Percentiles rank a stretch among this genome's conserved stretches.
These are phyloP conservation scores for Pogoniulus pusillus DNA, from an alignment of 2,797 vertebrate genomes.

Conservation along the genomic window DNA sequence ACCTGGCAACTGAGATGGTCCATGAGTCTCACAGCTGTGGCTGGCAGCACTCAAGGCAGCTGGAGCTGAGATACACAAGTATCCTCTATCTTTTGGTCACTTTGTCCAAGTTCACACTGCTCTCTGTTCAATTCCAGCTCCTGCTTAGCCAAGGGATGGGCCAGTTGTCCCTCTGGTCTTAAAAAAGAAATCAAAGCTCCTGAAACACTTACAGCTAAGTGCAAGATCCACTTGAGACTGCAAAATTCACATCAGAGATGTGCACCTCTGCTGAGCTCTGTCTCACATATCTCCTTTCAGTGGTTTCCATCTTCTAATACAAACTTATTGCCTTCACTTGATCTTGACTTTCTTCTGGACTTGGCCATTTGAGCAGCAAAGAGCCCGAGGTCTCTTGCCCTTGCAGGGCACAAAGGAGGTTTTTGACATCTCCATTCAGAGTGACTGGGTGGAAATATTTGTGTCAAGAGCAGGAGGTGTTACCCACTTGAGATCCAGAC, in stretches of 20 bases:
- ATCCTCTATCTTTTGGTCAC: conserved; percentile 32
- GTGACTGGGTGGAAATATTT: neutral
- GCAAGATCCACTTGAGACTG: neutral
- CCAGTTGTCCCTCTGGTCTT: neutral
- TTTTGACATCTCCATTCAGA: neutral
- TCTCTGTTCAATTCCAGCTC: neutral
- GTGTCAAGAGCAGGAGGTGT: neutral
- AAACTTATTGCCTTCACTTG: neutral
- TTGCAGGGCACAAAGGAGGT: neutral
- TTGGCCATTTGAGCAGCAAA: neutral
- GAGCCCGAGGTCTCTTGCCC: neutral
- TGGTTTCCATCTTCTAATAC: neutral
- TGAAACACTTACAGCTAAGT: neutral
- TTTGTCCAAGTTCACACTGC: conserved; percentile 46
- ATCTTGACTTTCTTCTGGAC: neutral
- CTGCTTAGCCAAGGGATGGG: neutral
- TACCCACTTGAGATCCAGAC: neutral
- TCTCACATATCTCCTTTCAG: neutral
- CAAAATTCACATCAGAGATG: neutral
- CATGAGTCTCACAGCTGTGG: conserved; percentile 50
- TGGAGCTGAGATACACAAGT: conserved; percentile 15
- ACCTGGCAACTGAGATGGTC: conserved; percentile 50
- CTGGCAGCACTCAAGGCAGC: conserved; percentile 38
- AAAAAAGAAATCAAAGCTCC: neutral
- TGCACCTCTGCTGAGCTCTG: neutral